Evolutionary conservation across 2,888 invertebrate genomes (phyloP), one percentile per base, ranked within the genome.

Genomic region (Spicauda simplicius): DNA sequence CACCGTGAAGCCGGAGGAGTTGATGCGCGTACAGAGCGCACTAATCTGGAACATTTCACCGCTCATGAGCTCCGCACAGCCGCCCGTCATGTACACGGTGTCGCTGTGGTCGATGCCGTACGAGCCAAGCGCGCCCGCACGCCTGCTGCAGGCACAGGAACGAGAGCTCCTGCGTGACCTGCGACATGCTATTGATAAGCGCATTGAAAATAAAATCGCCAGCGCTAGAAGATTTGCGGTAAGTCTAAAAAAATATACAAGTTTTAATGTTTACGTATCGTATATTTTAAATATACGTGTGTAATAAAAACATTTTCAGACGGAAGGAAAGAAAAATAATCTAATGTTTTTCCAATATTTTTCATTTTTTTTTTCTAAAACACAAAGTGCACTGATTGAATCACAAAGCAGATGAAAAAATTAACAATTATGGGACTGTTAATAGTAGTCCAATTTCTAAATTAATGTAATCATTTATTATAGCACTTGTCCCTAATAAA

Each of bases 1-100:
- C 87, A 96, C 96, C 74, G 97, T 98, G 54, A 97, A 97, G 81
- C 97, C 98, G 0, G 98, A 98, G 84, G 98, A 98, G 87, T 88
- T 99, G 74, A 96, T 98, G 96, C 95, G 98, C 74, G 98, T 98
- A 2, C 98, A 98, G 87, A 97, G 98, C 75, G 98, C 97, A 12
- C 94, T 99, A 63, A 97, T 99, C 80, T 99, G 98, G 99, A 98
- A 98, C 86, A 97, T 99, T 78, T 98, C 98, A n/a, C 98, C 98
- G 6, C 91, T 98, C 78, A 97, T 99, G 97, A 98, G 98, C 72
- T 98, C 98, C 57, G 96, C 97, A 57, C 98, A 98, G 85, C 98
- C 98, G 6, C 98, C 98, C 20, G 94, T 97, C 64, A 97, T 98
- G 96, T 98, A 98, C 91, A 97, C 97, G 18, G 96, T 96, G 60